phyloP scores from a whole-genome alignment of 2,888 invertebrate species.

The Athalia cordata region DNA sequence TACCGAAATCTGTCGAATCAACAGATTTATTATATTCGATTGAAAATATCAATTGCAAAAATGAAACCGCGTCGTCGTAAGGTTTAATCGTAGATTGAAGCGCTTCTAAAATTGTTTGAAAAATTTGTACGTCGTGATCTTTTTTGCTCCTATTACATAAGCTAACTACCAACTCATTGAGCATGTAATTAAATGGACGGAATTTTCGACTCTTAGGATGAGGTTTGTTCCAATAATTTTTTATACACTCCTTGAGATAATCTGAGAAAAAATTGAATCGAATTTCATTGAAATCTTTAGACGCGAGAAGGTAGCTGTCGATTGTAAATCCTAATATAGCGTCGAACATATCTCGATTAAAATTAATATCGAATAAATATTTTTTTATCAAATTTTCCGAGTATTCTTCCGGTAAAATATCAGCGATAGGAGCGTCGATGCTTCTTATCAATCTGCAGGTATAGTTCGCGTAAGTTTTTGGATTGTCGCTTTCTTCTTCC shows the following conservation, averaged over 20 bases:
- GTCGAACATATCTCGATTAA: conserved; percentile 15
- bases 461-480: neutral
- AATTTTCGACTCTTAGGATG: conserved; percentile 29
- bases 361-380: conserved; percentile 53
- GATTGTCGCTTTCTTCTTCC: neutral
- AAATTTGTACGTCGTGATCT: neutral
- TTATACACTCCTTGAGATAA: conserved; percentile 47
- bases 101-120: conserved; percentile 48
- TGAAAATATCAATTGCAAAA: conserved; percentile 49
- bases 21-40: conserved; percentile 23
- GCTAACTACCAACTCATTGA: conserved; percentile 22
- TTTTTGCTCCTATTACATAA: neutral
- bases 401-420: conserved; percentile 57
- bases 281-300: conserved; percentile 44
- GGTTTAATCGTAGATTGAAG: conserved; percentile 52
- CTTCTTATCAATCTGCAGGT: conserved; percentile 9
- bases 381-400: conserved; percentile 53
- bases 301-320: conserved; percentile 11
- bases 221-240: conserved; percentile 51
- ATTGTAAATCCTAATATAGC: conserved; percentile 38
- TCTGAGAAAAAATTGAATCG: conserved; percentile 49
- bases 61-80: conserved; percentile 50
- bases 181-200: conserved; percentile 51
- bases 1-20: conserved; percentile 39
- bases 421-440: conserved; percentile 42